Evolutionary conservation across 2,888 invertebrate genomes (phyloP).

Genomic region (Tortrix viridana): DNA sequence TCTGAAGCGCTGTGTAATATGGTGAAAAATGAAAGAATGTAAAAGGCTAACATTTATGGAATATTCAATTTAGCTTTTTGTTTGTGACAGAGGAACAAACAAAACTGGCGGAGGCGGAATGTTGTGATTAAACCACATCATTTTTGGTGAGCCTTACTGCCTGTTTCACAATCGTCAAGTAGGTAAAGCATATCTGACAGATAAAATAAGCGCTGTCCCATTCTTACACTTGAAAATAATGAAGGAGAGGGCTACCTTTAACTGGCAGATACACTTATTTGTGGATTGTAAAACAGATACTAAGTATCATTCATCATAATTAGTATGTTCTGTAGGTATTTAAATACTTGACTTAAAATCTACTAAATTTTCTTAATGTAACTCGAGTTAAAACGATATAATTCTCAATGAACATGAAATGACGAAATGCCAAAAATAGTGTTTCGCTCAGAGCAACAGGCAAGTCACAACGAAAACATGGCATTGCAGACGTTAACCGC

Average conservation of each 20-base stretch:
- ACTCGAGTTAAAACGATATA: too few species aligned
- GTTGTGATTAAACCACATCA: conserved; percentile 13
- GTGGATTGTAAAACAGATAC: too few species aligned
- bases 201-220: too few species aligned
- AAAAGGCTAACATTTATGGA: conserved; percentile 64
- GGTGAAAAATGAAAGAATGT: conserved; percentile 70
- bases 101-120: conserved; percentile 8
- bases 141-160: not conserved
- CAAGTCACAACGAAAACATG: conserved; percentile 48
- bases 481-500: conserved; percentile 51
- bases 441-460: conserved; percentile 52
- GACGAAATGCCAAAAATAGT: conserved; percentile 29
- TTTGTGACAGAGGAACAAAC: conserved; percentile 28
- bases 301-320: too few species aligned
- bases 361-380: too few species aligned
- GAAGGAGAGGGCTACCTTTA: too few species aligned
- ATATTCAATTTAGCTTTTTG: conserved; percentile 53
- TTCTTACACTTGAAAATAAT: too few species aligned
- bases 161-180: too few species aligned
- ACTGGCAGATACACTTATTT: too few species aligned
- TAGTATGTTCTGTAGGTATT: too few species aligned
- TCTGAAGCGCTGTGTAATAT: conserved; percentile 65
- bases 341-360: too few species aligned
- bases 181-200: too few species aligned
- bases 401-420: not conserved